Base-by-base conservation (phyloP, 2,888 invertebrate species). In the Chouioia cunea region DNA sequence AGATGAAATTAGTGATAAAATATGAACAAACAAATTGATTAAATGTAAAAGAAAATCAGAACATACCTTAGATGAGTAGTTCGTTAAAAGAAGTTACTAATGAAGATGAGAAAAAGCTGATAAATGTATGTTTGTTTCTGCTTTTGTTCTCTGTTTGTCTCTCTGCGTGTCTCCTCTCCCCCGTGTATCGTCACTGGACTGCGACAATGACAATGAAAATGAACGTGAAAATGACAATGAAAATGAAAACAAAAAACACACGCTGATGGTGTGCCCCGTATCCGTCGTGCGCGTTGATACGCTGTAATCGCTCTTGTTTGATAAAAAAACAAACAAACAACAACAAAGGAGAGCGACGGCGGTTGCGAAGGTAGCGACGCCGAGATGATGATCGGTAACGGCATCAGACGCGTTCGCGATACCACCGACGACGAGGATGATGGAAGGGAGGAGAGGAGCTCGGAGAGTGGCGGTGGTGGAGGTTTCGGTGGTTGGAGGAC, bases 401-500 rank as follows among this genome's bases (percentile, higher is more conserved):
- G 82, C 77, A 74, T 75, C 76, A 81, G 83, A 76, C 80, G 84
- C 80, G 82, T 85, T 81, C 82, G 82, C 78, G 84, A 83, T 79
- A 80, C 82, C 77, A 83, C 84, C 80, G 85, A 85, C 78, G 83
- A 83, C 79, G 82, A 82, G 77, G 84, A 84, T 74, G 84, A 81
- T 79, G 82, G 81, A 80, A 83, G 84, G 82, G 84, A 82, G 77
- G 84, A 85, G 77, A 83, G 84, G 79, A 84, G 80, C 83, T 83
- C 83, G 79, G 83, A 84, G 82, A 81, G 84, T 83, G 83, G 83
- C 80, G 81, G 83, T 83, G 84, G 83, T 82, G 85, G 85, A 82
- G 85, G 85, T 85, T 85, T 86, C 81, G 94, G 94, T 91, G 94
- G 95, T 89, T 93, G 95, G 90, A 93, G 94, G 89, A 93, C 93